phyloP scores from a whole-genome alignment of 2,113 vertebrate genomes.

The Zosterops japonicus region DNA sequence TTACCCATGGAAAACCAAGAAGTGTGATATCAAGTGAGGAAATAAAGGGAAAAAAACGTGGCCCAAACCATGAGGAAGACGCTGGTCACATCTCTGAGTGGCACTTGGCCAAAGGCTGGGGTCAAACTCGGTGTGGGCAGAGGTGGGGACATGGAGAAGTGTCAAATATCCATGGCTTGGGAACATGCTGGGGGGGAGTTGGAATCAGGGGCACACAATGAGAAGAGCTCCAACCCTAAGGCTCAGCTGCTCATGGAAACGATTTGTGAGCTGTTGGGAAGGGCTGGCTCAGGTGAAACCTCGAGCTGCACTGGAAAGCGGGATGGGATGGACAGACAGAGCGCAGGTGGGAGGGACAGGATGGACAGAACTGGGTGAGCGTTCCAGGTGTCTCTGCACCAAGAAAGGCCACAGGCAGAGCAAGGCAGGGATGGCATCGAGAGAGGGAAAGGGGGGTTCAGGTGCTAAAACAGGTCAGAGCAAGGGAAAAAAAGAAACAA shows the following conservation, averaged over 20 bases:
- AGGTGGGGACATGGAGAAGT: neutral
- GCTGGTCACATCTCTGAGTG: neutral
- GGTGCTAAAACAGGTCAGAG: neutral
- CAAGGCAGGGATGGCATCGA: neutral
- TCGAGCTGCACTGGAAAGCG: rapidly evolving
- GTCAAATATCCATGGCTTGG: rapidly evolving
- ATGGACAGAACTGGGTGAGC: neutral
- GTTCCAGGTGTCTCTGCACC: rapidly evolving
- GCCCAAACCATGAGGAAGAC: neutral
- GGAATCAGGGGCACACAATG: rapidly evolving
- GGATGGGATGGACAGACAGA: neutral
- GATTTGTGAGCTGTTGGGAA: neutral
- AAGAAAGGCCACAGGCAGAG: neutral
- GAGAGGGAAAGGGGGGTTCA: too few species aligned
- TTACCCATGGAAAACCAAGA: neutral
- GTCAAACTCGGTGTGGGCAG: rapidly evolving
- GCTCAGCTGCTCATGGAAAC: neutral
- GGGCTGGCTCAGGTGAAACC: neutral
- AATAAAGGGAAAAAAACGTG: neutral
- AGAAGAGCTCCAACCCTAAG: neutral
- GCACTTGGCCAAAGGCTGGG: neutral
- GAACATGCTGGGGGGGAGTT: rapidly evolving
- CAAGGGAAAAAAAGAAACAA: neutral
- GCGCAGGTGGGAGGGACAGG: neutral
- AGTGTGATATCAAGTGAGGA: neutral